Base-by-base conservation (phyloP, 2,888 invertebrate species). In the Bembecia ichneumoniformis region DNA sequence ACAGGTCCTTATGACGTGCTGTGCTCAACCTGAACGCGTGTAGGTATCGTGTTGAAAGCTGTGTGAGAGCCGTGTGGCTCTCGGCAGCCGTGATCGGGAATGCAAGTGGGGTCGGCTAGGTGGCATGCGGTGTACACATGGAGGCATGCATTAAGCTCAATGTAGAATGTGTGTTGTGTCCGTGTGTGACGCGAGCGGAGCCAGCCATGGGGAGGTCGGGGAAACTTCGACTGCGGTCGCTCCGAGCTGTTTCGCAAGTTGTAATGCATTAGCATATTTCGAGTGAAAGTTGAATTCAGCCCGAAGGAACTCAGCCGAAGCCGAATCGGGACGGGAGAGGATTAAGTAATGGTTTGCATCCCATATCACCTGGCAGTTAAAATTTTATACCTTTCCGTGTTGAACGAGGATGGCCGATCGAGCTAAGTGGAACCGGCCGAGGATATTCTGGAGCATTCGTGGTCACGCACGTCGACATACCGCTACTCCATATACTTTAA, bases 301-400 rank as follows among this genome's bases (percentile, higher is more conserved):
- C 77, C 77, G 75, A 74, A 74, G 71, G 66, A 77, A 66, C 71
- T 71, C 75, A 66, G 58, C 68, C 72, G 72, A 74, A 70, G 71
- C 66, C 60, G 77, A 77, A 77, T 28, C 28, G 28, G 28, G 28
- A 28, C 9, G 5, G 28, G 28, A 28, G 5, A 63, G 77, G 81
- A 70, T 69, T 69, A 69, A 80, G 77, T 82, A 77, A 79, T 74
- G 66, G 78, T 74, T 79, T 80, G 86, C 86, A 87, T 87, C 86
- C 86, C 86, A 87, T 87, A 87, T 87, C 86, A 87, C 86, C 84
- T 83, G 83, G 82, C 86, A 76, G 74, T 81, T 78, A 67, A 68
- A 82, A 87, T 87, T 87, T 87, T 87, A 87, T 87, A 87, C 86
- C 86, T 87, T 86, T 87, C 86, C 86, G 82, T 82, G 83, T 77